These are phyloP conservation scores for Leptothorax acervorum DNA, from an alignment of 2,888 invertebrate species.

Conservation along the genomic window DNA sequence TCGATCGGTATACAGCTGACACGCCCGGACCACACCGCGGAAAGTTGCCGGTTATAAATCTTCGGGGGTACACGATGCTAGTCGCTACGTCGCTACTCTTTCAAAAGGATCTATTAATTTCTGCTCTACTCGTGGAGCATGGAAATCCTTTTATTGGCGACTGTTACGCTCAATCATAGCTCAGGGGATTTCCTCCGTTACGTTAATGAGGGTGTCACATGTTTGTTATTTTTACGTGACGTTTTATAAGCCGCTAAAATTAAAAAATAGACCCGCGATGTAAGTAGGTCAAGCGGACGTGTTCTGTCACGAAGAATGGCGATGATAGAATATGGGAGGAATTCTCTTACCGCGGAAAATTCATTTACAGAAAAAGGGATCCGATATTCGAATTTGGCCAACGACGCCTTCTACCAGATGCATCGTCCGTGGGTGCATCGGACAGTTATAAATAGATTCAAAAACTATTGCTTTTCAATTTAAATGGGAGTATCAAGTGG, in stretches of 20 bases:
- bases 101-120: slow-evolving; percentile 60
- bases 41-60: slow-evolving; percentile 63
- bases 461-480: slow-evolving; percentile 82
- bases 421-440: slow-evolving; percentile 49
- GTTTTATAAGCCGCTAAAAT: slow-evolving; percentile 42
- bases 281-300: slow-evolving; percentile 33
- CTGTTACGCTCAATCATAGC: slow-evolving; percentile 40
- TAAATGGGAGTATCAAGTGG: slow-evolving; percentile 71
- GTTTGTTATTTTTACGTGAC: slow-evolving; percentile 48
- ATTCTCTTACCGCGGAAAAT: slow-evolving; percentile 14
- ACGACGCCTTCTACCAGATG: slow-evolving; percentile 40
- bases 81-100: slow-evolving; percentile 30
- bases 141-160: slow-evolving; percentile 49
- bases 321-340: background rate
- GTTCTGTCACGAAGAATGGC: slow-evolving; percentile 20
- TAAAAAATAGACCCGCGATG: slow-evolving; percentile 20
- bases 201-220: slow-evolving; percentile 42
- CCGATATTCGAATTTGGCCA: slow-evolving; percentile 63
- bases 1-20: slow-evolving; percentile 71
- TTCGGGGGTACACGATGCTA: slow-evolving; percentile 38
- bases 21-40: slow-evolving; percentile 56
- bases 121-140: slow-evolving; percentile 22
- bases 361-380: slow-evolving; percentile 16
- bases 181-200: background rate
- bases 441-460: slow-evolving; percentile 82